Conservation (phyloP, 1,140 invertebrate genomes). For the Hestina assimilis region DNA sequence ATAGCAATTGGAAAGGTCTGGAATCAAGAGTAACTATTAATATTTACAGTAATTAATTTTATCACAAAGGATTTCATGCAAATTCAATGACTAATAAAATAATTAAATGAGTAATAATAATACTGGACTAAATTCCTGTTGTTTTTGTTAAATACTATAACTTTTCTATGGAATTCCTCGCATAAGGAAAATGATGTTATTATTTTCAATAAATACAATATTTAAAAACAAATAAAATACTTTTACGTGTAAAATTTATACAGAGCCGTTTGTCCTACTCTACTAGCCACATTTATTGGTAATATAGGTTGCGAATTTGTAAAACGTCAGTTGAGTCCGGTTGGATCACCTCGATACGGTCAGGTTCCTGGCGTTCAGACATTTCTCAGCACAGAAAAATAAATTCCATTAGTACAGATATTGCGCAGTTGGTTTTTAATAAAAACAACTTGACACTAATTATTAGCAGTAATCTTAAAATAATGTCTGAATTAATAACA, state of each 20-base stretch:
- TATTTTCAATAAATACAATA: slow-evolving; percentile 2
- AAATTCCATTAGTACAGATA: too few species aligned
- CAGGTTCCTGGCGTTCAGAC: slow-evolving; percentile 61
- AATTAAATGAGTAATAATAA: slow-evolving; percentile 66
- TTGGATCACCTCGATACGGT: slow-evolving; percentile 71
- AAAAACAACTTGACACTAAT: too few species aligned
- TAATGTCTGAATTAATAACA: background rate
- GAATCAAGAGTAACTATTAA: slow-evolving; percentile 13
- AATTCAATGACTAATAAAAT: too few species aligned
- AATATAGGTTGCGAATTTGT: slow-evolving; percentile 47
- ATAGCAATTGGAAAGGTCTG: background rate
- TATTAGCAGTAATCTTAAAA: too few species aligned
- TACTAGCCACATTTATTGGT: slow-evolving; percentile 10
- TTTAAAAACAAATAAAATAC: slow-evolving; percentile 1
- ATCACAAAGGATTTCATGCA: slow-evolving; percentile 44
- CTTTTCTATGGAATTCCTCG: slow-evolving; percentile 18
- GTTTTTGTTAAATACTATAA: slow-evolving; percentile 30
- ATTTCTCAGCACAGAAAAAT: slow-evolving; percentile 44
- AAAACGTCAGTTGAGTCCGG: slow-evolving; percentile 64
- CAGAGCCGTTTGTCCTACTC: slow-evolving; percentile 3
- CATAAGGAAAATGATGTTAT: slow-evolving; percentile 20
- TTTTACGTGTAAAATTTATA: slow-evolving; percentile 1
- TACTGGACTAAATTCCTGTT: slow-evolving; percentile 48
- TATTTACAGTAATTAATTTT: background rate
- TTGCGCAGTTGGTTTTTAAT: too few species aligned